These are phyloP conservation scores for Dusona sp. DNA, from an alignment of 2,888 invertebrate species.

Conservation along the genomic window DNA sequence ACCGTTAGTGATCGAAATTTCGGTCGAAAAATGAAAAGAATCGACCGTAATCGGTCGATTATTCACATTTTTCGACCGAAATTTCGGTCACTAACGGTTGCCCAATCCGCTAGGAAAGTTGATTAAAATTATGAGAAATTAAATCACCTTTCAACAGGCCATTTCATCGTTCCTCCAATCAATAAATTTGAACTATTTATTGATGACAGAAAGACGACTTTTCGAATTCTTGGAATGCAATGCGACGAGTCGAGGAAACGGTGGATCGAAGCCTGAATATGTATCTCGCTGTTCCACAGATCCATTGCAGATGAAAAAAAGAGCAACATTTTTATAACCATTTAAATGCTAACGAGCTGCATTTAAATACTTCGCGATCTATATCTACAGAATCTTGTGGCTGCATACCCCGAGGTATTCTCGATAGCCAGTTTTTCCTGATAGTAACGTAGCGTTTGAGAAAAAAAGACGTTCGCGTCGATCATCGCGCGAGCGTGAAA, in stretches of 20 bases:
- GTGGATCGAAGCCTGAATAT: conserved; percentile 9
- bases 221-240: not conserved
- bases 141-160: not conserved
- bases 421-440: conserved; percentile 25
- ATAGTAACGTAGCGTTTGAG: conserved; percentile 35
- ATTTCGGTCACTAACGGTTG: too few relatives aligned
- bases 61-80: too few relatives aligned
- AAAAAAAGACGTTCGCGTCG: conserved; percentile 23
- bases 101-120: too few relatives aligned
- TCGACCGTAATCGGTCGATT: too few relatives aligned
- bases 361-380: conserved; percentile 22
- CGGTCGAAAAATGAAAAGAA: too few relatives aligned
- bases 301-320: conserved; percentile 6
- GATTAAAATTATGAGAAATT: not conserved
- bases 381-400: conserved; percentile 13
- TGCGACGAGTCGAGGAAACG: conserved; percentile 1
- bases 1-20: too few relatives aligned
- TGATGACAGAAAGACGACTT: not conserved
- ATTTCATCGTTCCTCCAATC: not conserved
- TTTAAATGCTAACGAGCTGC: conserved; percentile 32
- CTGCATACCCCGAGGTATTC: conserved; percentile 66
- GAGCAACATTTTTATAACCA: not conserved
- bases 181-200: not conserved
- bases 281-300: conserved; percentile 6
- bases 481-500: conserved; percentile 75